These are phyloP conservation scores for Apis laboriosa DNA, from an alignment of 1,140 invertebrate species.

Conservation along the genomic window DNA sequence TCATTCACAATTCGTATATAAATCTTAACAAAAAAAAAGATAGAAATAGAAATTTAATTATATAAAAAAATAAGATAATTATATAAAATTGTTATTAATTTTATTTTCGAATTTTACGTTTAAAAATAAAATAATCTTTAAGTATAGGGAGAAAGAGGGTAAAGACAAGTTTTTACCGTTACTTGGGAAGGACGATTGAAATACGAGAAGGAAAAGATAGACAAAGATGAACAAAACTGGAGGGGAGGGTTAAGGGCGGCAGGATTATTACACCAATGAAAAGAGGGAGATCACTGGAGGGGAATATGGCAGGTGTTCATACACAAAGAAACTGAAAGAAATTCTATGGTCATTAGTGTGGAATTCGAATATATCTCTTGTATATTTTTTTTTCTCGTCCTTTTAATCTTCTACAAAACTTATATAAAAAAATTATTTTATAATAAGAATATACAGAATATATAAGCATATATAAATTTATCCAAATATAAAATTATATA, in stretches of 20 bases:
- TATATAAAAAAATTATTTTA: conserved; percentile 8
- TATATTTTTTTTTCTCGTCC: conserved; percentile 15
- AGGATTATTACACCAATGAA: conserved; percentile 40
- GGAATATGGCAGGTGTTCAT: conserved; percentile 72
- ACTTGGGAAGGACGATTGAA: conserved; percentile 58
- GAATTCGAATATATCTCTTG: conserved; percentile 41
- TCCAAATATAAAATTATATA: background rate
- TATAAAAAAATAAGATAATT: background rate
- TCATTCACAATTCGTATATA: background rate
- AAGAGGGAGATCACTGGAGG: conserved; percentile 56
- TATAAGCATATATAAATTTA: background rate
- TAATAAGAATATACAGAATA: background rate
- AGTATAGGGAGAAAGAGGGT: background rate
- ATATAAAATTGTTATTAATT: background rate
- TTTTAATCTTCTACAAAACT: background rate
- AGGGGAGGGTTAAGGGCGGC: conserved; percentile 36
- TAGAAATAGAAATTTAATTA: background rate
- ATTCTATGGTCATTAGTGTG: conserved; percentile 61
- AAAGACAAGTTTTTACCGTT: conserved; percentile 68
- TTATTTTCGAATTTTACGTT: conserved; percentile 8
- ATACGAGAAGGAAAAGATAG: background rate
- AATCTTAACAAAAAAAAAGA: background rate
- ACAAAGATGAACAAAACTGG: background rate
- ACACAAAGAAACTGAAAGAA: conserved; percentile 74
- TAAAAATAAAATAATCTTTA: conserved; percentile 10